Evolutionary conservation across 2,888 invertebrate genomes (phyloP).

Genomic region (Trissolcus japonicus): DNA sequence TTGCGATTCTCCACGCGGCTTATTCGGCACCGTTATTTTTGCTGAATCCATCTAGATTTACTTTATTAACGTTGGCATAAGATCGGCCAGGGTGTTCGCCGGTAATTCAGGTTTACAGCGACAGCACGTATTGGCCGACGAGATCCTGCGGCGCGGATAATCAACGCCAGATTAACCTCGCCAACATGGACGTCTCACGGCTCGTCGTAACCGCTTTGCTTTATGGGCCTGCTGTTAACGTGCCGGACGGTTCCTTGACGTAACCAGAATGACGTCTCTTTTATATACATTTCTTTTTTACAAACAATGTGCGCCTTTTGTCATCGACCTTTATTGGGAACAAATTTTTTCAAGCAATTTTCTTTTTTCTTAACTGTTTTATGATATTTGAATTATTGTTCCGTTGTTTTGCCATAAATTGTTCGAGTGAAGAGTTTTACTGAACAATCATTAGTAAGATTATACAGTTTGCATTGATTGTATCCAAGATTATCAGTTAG

Average conservation of each 20-base stretch:
- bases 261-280: conserved; percentile 51
- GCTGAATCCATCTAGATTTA: conserved; percentile 50
- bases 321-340: no score
- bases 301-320: neutral
- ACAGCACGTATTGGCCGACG: conserved; percentile 41
- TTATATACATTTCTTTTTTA: conserved; percentile 14
- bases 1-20: conserved; percentile 39
- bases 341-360: no score
- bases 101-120: conserved; percentile 54
- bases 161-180: conserved; percentile 61
- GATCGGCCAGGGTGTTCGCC: conserved; percentile 34
- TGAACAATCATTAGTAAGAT: no score
- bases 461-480: no score
- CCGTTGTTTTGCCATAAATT: neutral
- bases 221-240: conserved; percentile 40
- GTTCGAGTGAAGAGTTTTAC: no score
- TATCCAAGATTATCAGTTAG: neutral
- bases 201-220: conserved; percentile 42
- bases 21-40: conserved; percentile 50
- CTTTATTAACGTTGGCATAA: conserved; percentile 45
- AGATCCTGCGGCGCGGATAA: conserved; percentile 61
- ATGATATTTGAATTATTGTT: no score
- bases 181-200: conserved; percentile 48
- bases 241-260: conserved; percentile 38
- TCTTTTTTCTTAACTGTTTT: no score